Evolutionary conservation across 2,113 vertebrate species (phyloP).

Genomic region (Albula glossodonta): DNA sequence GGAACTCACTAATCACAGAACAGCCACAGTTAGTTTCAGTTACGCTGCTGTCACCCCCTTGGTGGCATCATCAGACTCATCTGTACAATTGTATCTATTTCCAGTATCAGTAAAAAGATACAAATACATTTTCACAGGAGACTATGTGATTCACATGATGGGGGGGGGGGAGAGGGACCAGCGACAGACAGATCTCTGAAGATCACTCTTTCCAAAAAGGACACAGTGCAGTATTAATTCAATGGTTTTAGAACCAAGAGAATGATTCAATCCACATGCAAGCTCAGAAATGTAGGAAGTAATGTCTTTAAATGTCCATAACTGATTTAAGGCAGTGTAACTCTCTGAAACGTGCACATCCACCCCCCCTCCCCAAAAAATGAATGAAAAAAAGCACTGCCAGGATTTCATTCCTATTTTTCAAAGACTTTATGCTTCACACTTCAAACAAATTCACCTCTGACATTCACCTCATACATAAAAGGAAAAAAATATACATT

Average conservation of each 20-base stretch:
- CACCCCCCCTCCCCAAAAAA: neutral
- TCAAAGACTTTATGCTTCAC: neutral
- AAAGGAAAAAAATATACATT: neutral
- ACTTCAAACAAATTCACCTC: neutral
- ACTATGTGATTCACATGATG: too few relatives aligned
- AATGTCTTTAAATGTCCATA: neutral
- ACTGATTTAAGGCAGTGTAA: neutral
- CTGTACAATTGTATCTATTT: neutral
- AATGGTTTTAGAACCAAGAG: neutral
- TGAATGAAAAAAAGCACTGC: neutral
- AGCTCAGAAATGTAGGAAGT: neutral
- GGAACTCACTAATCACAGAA: conserved; percentile 18
- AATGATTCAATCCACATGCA: neutral
- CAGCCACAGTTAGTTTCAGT: conserved; percentile 22
- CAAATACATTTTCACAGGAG: too few relatives aligned
- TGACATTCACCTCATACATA: neutral
- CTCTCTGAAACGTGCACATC: neutral
- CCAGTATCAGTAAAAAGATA: too few relatives aligned
- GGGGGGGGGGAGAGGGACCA: neutral
- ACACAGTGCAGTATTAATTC: neutral
- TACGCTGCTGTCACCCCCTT: neutral
- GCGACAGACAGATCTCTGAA: neutral
- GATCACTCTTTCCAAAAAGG: neutral
- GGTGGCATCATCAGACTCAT: neutral
- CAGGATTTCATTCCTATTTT: neutral